Evolutionary conservation across 2,888 invertebrate species (phyloP).

Genomic region (Drosophila parthenogenetica): DNA sequence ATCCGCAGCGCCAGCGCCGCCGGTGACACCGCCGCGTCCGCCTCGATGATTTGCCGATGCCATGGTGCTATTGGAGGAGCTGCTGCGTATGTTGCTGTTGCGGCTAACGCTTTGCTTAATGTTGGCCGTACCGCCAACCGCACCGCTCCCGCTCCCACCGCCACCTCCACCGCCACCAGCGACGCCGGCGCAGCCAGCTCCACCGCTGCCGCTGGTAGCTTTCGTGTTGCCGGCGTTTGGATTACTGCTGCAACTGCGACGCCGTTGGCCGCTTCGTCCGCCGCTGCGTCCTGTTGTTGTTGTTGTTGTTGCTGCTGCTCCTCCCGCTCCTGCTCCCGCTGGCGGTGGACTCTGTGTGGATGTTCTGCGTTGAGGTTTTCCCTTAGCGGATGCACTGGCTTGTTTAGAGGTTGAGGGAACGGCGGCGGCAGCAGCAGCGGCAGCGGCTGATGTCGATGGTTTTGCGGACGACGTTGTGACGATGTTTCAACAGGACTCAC

Average conservation of each 20-base stretch:
- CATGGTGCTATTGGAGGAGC: slow-evolving; percentile 85
- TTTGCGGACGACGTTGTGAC: slow-evolving; percentile 78
- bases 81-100: slow-evolving; percentile 85
- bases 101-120: slow-evolving; percentile 84
- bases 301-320: slow-evolving; percentile 29
- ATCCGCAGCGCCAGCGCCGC: slow-evolving; percentile 74
- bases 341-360: slow-evolving; percentile 67
- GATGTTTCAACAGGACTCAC: slow-evolving; percentile 45
- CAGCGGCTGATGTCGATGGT: slow-evolving; percentile 77
- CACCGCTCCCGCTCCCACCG: slow-evolving; percentile 42
- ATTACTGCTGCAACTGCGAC: slow-evolving; percentile 81
- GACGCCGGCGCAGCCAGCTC: slow-evolving; percentile 79
- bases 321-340: slow-evolving; percentile 32
- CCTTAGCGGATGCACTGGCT: slow-evolving; percentile 20
- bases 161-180: slow-evolving; percentile 72
- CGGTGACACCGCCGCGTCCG: slow-evolving; percentile 78
- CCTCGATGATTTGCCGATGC: slow-evolving; percentile 85
- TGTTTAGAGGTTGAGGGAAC: slow-evolving; percentile 3
- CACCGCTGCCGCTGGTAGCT: slow-evolving; percentile 80
- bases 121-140: slow-evolving; percentile 59
- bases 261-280: slow-evolving; percentile 70
- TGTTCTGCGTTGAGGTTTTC: slow-evolving; percentile 50
- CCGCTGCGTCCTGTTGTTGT: slow-evolving; percentile 65
- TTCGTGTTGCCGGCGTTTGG: slow-evolving; percentile 79
- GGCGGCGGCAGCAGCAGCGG: slow-evolving; percentile 45